A percentile compares a stretch with the other conserved stretches of the same genome.
Conservation (phyloP, 2,888 invertebrate genomes). For the Anagyrus pseudococci region DNA sequence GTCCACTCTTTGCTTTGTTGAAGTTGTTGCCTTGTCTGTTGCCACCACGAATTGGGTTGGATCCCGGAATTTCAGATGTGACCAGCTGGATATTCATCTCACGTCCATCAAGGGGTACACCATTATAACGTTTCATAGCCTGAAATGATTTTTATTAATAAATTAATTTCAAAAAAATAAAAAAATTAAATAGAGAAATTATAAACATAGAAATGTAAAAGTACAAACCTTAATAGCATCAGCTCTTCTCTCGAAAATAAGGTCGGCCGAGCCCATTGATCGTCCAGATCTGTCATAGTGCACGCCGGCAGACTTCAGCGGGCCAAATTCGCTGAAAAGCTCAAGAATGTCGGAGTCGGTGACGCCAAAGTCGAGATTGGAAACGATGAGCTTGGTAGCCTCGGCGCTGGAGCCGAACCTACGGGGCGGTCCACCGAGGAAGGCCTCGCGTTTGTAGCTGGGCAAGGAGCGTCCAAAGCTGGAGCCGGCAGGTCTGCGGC, state of each 20-base stretch:
- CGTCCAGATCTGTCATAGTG: conserved; percentile 97
- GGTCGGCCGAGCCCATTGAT: conserved; percentile 96
- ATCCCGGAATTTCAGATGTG: conserved; percentile 79
- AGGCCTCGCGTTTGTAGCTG: conserved; percentile 19
- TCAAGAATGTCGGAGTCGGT: conserved; percentile 97
- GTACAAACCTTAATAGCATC: conserved; percentile 80
- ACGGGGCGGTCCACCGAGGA: conserved; percentile 2
- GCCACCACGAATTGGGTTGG: conserved; percentile 43
- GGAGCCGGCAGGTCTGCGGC: conserved; percentile 1
- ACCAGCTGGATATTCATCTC: conserved; percentile 95
- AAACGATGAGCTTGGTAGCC: conserved; percentile 88
- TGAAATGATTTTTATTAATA: conserved; percentile 1
- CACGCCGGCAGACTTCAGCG: conserved; percentile 90
- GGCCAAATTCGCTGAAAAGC: conserved; percentile 96
- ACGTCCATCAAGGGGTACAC: conserved; percentile 94
- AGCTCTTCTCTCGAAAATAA: conserved; percentile 88
- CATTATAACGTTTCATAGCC: conserved; percentile 97
- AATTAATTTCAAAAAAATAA: neutral
- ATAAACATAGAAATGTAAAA: neutral
- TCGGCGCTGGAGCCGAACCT: conserved; percentile 60
- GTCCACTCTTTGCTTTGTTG: neutral
- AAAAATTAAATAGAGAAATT: neutral
- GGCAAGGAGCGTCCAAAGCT: neutral
- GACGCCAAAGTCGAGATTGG: conserved; percentile 96
- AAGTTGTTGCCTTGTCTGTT: neutral